Evolutionary conservation across 2,113 vertebrate genomes (phyloP).

Genomic region (Thamnaconus septentrionalis): DNA sequence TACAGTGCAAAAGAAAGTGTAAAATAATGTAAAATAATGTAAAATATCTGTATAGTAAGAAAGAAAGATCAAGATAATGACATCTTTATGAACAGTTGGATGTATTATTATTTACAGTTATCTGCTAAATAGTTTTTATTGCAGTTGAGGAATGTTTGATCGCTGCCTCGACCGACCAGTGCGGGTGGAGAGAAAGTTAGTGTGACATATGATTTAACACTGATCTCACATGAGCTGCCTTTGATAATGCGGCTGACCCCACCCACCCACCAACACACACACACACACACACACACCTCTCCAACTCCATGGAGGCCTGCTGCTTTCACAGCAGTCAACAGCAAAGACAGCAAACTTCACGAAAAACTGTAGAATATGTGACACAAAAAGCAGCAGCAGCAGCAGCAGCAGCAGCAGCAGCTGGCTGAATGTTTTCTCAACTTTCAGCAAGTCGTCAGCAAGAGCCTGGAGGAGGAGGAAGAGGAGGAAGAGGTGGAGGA

Average conservation of each 20-base stretch:
- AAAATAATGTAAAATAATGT: no score
- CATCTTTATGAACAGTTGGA: no score
- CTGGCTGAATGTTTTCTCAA: conserved; percentile 60
- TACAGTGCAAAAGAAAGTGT: no score
- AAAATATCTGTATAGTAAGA: no score
- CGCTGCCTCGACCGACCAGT: neutral
- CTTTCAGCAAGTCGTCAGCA: conserved; percentile 62
- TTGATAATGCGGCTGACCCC: no score
- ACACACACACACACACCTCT: neutral
- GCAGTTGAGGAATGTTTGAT: no score
- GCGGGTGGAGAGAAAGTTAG: conserved; percentile 37
- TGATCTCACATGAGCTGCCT: no score
- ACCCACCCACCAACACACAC: no score
- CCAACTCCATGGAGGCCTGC: conserved; percentile 2
- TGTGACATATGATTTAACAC: conserved; percentile 11
- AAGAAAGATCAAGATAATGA: no score
- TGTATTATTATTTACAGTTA: no score
- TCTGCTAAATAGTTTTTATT: no score
- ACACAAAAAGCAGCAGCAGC: neutral
- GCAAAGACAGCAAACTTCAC: conserved; percentile 29
- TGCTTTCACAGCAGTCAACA: conserved; percentile 41
- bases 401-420: conserved; percentile 53
- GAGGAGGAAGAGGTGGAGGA: neutral
- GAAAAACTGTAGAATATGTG: no score
- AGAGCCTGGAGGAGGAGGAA: conserved; percentile 34